Base-by-base conservation (phyloP, 2,113 vertebrate species). In the Phylloscopus whistleri region DNA sequence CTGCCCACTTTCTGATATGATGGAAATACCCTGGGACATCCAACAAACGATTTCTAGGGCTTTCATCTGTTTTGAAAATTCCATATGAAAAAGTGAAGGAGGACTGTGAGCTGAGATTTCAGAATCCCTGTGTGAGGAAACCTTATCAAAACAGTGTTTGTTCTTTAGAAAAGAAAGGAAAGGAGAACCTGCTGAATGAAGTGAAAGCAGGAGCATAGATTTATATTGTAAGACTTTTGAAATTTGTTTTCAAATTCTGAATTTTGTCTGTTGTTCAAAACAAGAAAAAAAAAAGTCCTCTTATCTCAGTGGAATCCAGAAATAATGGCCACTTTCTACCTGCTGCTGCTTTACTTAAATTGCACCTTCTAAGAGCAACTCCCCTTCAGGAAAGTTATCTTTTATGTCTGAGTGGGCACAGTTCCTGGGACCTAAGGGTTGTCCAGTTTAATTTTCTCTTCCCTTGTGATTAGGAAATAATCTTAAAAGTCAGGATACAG, bases 301-400 rank as follows among this genome's bases (percentile, higher is more conserved):
- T 69, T 43, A 46, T 60, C 60, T 64, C 9, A 16, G 43, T 41
- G 59, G 60, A 96, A 94, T n/a, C 64, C 81, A 39, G 53, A 85
- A 87, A 82, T 15, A 13, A 56, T 64, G 46, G 39, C 64, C 68
- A 70, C 77, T 94, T 83, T 69, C 92, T 60, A 60, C 70, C 35
- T 84, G n/a, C 62, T 80, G 23, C 33, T 87, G 41, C 39, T 82
- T 92, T 91, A 63, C 48, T 90, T 93, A 82, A 87, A 11, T 19
- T n/a, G 33, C 17, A 94, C 82, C 81, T 83, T 72, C 89, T 93
- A 91, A 87, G 30, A 90, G 70, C 68, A 78, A 41, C 64, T 94
- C 69, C 67, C 59, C 74, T 96, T 92, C 85, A 88, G 49, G 30
- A 90, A 92, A 92, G 55, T 37, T n/a, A 7, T 77, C 72, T 97